Evolutionary conservation across 2,113 vertebrate species (phyloP).

Genomic region (Atrichornis clamosus): DNA sequence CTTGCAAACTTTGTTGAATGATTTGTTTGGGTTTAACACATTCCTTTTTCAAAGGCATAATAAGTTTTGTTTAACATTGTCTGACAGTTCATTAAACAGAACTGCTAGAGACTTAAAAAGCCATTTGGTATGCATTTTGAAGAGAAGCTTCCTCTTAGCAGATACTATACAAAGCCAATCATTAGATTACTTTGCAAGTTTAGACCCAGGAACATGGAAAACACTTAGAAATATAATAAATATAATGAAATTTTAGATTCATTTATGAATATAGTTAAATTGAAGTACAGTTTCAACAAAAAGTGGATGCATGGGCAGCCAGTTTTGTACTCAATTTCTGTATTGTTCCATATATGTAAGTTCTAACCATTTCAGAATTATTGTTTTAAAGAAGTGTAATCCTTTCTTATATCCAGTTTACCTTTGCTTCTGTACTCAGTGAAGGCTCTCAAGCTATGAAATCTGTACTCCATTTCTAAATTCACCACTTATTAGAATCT

Average conservation of each 20-base stretch:
- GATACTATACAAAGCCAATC: not conserved
- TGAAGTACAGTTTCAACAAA: not conserved
- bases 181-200: not conserved
- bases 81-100: not conserved
- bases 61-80: not conserved
- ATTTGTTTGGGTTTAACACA: not conserved
- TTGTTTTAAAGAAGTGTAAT: not conserved
- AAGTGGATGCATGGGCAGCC: not conserved
- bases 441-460: not conserved
- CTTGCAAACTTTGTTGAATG: not conserved
- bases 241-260: not conserved
- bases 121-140: not conserved
- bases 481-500: not conserved
- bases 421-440: not conserved
- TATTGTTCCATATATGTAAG: not conserved
- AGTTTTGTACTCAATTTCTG: not conserved
- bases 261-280: not conserved
- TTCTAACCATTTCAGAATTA: not conserved
- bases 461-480: not conserved
- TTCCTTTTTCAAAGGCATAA: not conserved
- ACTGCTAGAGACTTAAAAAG: not conserved
- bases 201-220: not conserved
- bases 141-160: not conserved
- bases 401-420: not conserved
- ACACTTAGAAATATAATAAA: not conserved